Base-by-base conservation (phyloP, 2,113 vertebrate genomes). In the Rhagologus leucostigma region DNA sequence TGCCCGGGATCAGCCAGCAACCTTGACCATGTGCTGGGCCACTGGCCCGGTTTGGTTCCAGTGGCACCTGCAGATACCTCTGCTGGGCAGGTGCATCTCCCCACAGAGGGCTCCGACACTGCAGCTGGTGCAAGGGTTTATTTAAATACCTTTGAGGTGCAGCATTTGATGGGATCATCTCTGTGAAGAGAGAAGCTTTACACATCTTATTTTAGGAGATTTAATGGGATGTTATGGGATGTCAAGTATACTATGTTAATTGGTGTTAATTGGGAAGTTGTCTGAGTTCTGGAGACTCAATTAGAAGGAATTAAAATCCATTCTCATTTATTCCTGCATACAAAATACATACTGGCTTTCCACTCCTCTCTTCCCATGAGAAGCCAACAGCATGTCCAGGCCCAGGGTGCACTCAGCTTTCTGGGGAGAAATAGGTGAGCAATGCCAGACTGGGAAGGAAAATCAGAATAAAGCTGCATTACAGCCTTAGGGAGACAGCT, bases 221-320 rank as follows among this genome's bases (percentile, higher is more conserved):
- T 96, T 98, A 96, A 97, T 98, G 96, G 94, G 97, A 97, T 97
- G 92, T 97, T 98, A 87, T 87, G 95, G 70, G 79, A 92, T 97
- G 96, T 97, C 96, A 57, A 94, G 80, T 90, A 65, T 47, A 64
- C 47, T 32, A 11, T 68, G 89, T 65, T 97, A 97, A 97, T 97
- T 94, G 95, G 67, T 96, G 94, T 97, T 97, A 97, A 97, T 97
- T 95, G 94, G 69, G 80, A 97, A 98, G 93, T 97, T 96, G 90
- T 97, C 95, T 96, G 96, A 97, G 94, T 98, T 97, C 94, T 96
- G 89, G 75, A 91, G 87, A 94, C 60, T 95, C 95, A 95, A 85
- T 97, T 96, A 98, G 92, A 96, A 97, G 94, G 87, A 78, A 95
- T 90, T 97, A 95, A 97, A 97, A 97, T 96, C 84, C 88, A 80